Percentiles rank a stretch among this genome's conserved stretches.
phyloP scores from a whole-genome alignment of 2,113 vertebrate genomes.

The Gymnobelideus leadbeateri region DNA sequence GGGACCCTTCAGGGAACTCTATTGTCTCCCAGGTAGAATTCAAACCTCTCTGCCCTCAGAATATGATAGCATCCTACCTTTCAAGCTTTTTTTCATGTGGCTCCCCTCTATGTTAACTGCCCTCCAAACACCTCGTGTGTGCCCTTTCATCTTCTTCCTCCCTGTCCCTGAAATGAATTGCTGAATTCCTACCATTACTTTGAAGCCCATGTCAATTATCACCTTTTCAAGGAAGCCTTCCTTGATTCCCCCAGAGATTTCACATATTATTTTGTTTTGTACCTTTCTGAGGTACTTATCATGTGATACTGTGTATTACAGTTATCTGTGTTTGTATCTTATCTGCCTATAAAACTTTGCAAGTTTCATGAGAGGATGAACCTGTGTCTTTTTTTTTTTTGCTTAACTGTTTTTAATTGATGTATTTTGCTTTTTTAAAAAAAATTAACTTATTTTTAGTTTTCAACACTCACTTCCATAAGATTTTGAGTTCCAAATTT shows the following conservation, averaged over 20 bases:
- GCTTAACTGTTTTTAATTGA: neutral
- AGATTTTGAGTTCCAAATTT: no score
- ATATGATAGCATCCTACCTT: neutral
- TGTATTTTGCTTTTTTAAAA: neutral
- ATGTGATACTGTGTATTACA: neutral
- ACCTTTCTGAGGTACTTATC: neutral
- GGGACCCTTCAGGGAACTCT: neutral
- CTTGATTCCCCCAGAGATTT: neutral
- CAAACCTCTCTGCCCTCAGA: neutral
- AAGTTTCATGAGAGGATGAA: neutral
- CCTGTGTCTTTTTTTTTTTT: neutral
- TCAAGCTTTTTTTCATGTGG: neutral
- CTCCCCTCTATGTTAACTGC: neutral
- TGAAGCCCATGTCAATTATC: neutral
- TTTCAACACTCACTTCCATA: no score
- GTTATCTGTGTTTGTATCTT: neutral
- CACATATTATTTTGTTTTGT: neutral
- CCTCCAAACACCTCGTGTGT: neutral
- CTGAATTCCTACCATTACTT: neutral
- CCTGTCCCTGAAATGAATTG: neutral
- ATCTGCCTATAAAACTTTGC: neutral
- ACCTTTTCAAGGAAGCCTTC: neutral
- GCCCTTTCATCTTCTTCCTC: neutral
- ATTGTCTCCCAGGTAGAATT: neutral
- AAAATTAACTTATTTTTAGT: no score